These are phyloP conservation scores for Protobothrops mucrosquamatus DNA, from an alignment of 2,113 vertebrate species.

Conservation along the genomic window DNA sequence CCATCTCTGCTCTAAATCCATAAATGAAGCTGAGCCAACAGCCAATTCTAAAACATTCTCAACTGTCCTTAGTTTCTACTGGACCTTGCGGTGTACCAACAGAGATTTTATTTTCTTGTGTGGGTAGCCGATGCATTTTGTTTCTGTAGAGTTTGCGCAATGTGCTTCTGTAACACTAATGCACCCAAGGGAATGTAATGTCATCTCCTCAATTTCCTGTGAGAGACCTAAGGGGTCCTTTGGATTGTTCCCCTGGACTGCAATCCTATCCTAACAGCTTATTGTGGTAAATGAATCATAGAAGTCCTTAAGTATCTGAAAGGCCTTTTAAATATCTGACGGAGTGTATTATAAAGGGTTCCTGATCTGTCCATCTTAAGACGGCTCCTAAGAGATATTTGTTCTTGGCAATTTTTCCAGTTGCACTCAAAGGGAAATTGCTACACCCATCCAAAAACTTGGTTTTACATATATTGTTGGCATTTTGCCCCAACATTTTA, in stretches of 20 bases:
- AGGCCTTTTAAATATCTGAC: not conserved
- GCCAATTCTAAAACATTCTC: not conserved
- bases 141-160: not conserved
- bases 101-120: not conserved
- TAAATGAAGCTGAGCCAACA: not conserved
- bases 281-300: not conserved
- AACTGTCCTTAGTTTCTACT: not conserved
- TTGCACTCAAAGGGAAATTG: not conserved
- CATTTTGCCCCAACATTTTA: not conserved
- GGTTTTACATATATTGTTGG: not conserved
- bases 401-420: not conserved
- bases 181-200: not conserved
- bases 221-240: not conserved
- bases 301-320: not conserved
- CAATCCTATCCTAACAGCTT: not conserved
- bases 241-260: not conserved
- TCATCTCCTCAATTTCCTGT: not conserved
- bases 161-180: not conserved
- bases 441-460: not conserved
- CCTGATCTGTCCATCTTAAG: not conserved
- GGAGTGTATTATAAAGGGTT: not conserved
- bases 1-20: not conserved
- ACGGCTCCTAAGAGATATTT: not conserved
- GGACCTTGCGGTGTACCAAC: not conserved
- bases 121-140: not conserved